Conservation (phyloP, 2,797 vertebrate species). For the Poeciliopsis gracilis region DNA sequence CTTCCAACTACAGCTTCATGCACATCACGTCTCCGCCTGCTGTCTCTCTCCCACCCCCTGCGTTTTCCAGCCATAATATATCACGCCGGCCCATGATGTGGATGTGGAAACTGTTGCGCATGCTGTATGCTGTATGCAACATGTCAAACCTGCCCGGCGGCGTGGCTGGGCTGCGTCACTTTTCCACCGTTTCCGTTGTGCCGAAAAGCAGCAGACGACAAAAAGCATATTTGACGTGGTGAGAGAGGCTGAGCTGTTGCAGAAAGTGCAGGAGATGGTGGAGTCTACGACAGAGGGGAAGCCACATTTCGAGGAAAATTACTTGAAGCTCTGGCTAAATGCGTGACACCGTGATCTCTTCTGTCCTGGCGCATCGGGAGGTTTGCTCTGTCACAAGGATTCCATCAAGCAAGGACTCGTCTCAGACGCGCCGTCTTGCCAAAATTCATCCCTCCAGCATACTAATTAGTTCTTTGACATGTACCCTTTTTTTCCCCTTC, state of each 20-base stretch:
- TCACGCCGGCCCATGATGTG: slow-evolving; percentile 55
- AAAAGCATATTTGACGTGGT: slow-evolving; percentile 7
- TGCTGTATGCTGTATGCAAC: slow-evolving; percentile 45
- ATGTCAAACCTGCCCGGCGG: slow-evolving; percentile 53
- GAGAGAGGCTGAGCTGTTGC: slow-evolving; percentile 18
- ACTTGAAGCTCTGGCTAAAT: slow-evolving; percentile 47
- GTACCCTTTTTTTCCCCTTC: slow-evolving; percentile 53
- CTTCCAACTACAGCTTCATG: slow-evolving; percentile 68
- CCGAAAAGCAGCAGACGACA: slow-evolving; percentile 9
- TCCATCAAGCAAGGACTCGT: slow-evolving; percentile 49
- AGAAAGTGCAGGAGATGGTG: slow-evolving; percentile 1
- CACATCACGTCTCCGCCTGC: slow-evolving; percentile 64
- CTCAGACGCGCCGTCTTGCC: slow-evolving; percentile 56
- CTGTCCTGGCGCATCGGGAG: slow-evolving; percentile 46
- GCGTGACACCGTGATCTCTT: slow-evolving; percentile 36
- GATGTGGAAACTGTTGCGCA: slow-evolving; percentile 44
- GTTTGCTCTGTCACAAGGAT: slow-evolving; percentile 38
- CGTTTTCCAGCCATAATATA: slow-evolving; percentile 61
- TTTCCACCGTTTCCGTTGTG: slow-evolving; percentile 10
- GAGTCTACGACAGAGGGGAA: slow-evolving; percentile 14
- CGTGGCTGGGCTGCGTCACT: slow-evolving; percentile 50
- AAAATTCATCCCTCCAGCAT: slow-evolving; percentile 61
- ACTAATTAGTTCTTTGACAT: slow-evolving; percentile 69
- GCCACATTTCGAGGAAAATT: slow-evolving; percentile 35
- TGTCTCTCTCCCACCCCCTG: slow-evolving; percentile 13